phyloP scores from a whole-genome alignment of 2,888 invertebrate genomes.

The Allacma fusca region DNA sequence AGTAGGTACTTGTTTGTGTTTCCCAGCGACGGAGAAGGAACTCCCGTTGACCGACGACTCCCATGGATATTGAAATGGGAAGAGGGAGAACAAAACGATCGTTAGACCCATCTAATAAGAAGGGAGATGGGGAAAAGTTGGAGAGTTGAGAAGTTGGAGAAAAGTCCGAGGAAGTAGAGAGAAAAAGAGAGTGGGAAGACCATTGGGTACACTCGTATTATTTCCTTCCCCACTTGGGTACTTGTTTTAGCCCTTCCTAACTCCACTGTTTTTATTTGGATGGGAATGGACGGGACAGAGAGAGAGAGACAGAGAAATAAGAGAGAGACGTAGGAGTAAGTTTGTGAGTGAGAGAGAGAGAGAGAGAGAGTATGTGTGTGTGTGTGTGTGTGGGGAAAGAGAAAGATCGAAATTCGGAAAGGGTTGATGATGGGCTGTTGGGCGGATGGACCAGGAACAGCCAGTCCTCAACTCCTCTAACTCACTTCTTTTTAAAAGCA shows the following conservation, averaged over 20 bases:
- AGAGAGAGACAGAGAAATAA: neutral
- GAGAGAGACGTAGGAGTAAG: neutral
- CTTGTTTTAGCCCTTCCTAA: neutral
- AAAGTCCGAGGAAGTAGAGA: neutral
- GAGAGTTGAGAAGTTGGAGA: neutral
- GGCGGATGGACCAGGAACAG: constrained; percentile 43
- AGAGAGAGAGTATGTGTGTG: neutral
- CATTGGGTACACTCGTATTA: constrained; percentile 5
- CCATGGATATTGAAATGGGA: neutral
- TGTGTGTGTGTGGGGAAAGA: constrained; percentile 17
- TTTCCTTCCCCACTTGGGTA: neutral
- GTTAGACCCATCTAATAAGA: neutral
- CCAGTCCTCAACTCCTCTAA: constrained; percentile 28
- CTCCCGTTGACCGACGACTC: too few relatives aligned
- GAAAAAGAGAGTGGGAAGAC: neutral
- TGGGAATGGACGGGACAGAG: neutral
- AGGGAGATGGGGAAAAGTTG: neutral
- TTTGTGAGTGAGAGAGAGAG: constrained; percentile 3
- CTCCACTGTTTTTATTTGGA: neutral
- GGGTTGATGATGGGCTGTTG: constrained; percentile 43
- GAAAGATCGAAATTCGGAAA: constrained; percentile 41
- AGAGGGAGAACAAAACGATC: constrained; percentile 6
- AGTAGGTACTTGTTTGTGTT: too few relatives aligned
- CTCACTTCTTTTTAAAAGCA: constrained; percentile 40
- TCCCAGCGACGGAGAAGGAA: too few relatives aligned